A percentile compares a stretch with the other conserved stretches of the same genome.
These are phyloP conservation scores for Drosophila buzzatii DNA, from an alignment of 2,888 invertebrate species.

Conservation along the genomic window DNA sequence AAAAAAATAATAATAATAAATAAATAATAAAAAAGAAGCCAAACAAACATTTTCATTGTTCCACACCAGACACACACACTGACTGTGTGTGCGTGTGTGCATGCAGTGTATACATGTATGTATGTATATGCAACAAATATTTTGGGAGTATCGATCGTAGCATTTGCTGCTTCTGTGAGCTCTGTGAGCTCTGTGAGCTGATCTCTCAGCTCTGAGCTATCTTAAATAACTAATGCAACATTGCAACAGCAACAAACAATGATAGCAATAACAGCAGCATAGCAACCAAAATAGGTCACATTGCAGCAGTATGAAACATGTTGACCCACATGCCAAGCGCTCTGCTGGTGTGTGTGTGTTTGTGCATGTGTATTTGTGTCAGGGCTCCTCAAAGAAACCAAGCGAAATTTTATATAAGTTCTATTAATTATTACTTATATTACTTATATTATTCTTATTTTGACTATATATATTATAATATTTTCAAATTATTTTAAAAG, in stretches of 20 bases:
- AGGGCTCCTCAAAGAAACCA: no score
- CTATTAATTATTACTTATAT: no score
- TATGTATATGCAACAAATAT: slow-evolving; percentile 13
- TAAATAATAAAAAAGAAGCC: neutral
- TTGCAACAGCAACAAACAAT: slow-evolving; percentile 5
- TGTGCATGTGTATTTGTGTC: neutral
- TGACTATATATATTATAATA: no score
- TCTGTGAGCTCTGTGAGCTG: neutral
- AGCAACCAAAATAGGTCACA: slow-evolving; percentile 35
- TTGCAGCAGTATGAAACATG: slow-evolving; percentile 24
- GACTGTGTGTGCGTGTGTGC: slow-evolving; percentile 5
- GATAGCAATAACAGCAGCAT: neutral
- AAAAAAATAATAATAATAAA: neutral
- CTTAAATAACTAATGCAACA: neutral
- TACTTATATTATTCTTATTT: no score
- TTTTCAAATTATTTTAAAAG: no score
- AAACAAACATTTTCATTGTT: slow-evolving; percentile 68
- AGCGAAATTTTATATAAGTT: no score
- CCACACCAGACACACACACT: neutral
- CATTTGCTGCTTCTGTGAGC: neutral
- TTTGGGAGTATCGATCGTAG: slow-evolving; percentile 15
- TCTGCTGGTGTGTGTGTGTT: neutral
- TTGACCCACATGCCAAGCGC: slow-evolving; percentile 41
- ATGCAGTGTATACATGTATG: neutral
- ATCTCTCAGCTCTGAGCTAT: slow-evolving; percentile 38